Base-by-base conservation (phyloP, 2,113 vertebrate species). In the Poeciliopsis turrubarensis region DNA sequence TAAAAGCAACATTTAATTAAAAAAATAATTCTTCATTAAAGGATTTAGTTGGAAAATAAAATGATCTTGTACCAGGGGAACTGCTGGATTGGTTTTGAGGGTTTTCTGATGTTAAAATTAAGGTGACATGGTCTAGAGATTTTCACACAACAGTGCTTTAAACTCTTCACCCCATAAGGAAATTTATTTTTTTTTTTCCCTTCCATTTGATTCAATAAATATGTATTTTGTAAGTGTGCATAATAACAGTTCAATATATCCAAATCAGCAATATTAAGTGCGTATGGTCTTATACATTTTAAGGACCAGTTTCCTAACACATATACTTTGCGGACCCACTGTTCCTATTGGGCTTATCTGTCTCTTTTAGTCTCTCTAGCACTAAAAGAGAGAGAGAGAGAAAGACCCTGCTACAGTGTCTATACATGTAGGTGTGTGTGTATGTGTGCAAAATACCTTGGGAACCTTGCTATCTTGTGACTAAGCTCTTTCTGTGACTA, bases 401-500 rank as follows among this genome's bases (percentile, higher is more conserved):
- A 12, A 10, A 8, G 32, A 37, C 34, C 34, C 34, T 11, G 10
- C 10, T 7, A 15, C 39, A 19, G 44, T 15, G 29, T 68, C 73
- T 76, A 30, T 17, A 77, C 77, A 82, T 68, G 66, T 83, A 82
- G 70, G 61, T 65, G 44, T 47, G 75, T 70, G 1, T 75, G 74
- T n/a, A 5, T 62, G 61, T 30, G 26, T 30, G 75, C 15, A 22
- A 2, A 7, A 54, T 88, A 90, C 88, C 86, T 86, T 60, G 63
- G 83, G 80, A 34, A 75, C 74, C 80, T 79, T 85, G 47, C 81
- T 84, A 77, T 84, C 67, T 68, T 73, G 70, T 62, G 76, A 72
- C 76, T 62, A 60, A 72, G 76, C 75, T 72, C 32, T 5, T 25
- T n/a, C 64, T 67, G 19, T 27, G 13, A 17, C 71, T 68, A 66